A percentile compares a stretch with the other conserved stretches of the same genome.
phyloP scores from a whole-genome alignment of 2,113 vertebrate genomes.

The Nasalis larvatus region DNA sequence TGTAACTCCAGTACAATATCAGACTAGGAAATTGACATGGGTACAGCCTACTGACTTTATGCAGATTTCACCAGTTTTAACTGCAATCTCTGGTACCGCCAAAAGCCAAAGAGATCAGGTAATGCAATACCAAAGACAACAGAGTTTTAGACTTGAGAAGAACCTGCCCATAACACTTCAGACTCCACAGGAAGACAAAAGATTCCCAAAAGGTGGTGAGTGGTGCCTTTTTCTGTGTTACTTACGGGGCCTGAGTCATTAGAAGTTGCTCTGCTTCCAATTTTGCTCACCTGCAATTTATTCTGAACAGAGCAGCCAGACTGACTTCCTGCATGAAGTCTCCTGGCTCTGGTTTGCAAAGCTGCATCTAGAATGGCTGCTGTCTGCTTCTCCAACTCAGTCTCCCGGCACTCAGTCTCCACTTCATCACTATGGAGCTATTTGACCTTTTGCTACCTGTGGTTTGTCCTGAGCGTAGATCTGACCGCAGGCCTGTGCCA shows the following conservation, averaged over 20 bases:
- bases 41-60: background rate
- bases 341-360: background rate
- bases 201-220: too few species aligned
- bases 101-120: too few species aligned
- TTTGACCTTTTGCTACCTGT: too few species aligned
- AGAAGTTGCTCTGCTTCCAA: background rate
- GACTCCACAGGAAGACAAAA: too few species aligned
- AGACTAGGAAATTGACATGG: background rate
- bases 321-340: too few species aligned
- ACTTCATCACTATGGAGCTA: accelerated
- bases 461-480: background rate
- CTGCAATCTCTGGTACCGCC: background rate
- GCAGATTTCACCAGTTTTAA: background rate
- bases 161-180: too few species aligned
- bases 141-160: too few species aligned
- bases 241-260: too few species aligned
- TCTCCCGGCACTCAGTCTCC: background rate
- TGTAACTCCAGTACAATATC: background rate
- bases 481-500: background rate
- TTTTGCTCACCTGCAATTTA: background rate
- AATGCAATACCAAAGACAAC: too few species aligned
- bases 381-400: background rate
- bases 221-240: too few species aligned
- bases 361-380: background rate
- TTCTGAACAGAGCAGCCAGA: background rate